Evolutionary conservation across 2,113 vertebrate genomes (phyloP), one percentile per base, ranked within the genome.

Genomic region (Cephalophus harveyi): DNA sequence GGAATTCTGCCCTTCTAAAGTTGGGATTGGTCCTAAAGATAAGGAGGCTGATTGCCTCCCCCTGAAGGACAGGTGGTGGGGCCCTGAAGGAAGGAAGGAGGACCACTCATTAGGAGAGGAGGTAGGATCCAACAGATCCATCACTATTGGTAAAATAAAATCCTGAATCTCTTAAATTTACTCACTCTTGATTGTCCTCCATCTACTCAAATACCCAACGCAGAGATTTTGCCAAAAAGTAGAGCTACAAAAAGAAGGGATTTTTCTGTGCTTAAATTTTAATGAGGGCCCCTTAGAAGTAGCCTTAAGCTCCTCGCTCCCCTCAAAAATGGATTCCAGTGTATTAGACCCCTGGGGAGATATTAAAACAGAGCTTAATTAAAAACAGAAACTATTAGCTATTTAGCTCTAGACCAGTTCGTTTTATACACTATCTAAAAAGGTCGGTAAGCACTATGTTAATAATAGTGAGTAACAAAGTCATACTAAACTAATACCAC

Each of bases 321-420:
- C 27, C 2, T 2, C 21, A 60, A 94, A 82, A 89, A 92, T 88
- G 40, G 71, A 90, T 88, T 94, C 23, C 36, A 94, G 40, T 55
- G 36, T 91, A 78, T 89, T 86, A 89, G 91, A 85, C 36, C 62
- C 48, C 76, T 97, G 14, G 60, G 50, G 36, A 97, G 50, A 93
- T 25, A 88, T 0, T 92, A 94, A 96, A n/a, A 85, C 64, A 92
- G 88, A 95, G 76, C 54, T 97, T 90, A 97, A 95, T 92, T 96
- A 93, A 94, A 96, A 84, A 90, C 76, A 87, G 94, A 98, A 86
- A 59, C 78, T 62, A 81, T 94, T 88, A 40, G 52, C 86, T 91
- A 93, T 94, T 60, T 93, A 97, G 62, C 87, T 91, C 86, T 57
- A 94, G 59, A 87, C 33, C 46, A 76, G 76, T 46, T 64, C 40